These are phyloP conservation scores for Clupea harengus DNA, from an alignment of 2,113 vertebrate species.

Conservation along the genomic window DNA sequence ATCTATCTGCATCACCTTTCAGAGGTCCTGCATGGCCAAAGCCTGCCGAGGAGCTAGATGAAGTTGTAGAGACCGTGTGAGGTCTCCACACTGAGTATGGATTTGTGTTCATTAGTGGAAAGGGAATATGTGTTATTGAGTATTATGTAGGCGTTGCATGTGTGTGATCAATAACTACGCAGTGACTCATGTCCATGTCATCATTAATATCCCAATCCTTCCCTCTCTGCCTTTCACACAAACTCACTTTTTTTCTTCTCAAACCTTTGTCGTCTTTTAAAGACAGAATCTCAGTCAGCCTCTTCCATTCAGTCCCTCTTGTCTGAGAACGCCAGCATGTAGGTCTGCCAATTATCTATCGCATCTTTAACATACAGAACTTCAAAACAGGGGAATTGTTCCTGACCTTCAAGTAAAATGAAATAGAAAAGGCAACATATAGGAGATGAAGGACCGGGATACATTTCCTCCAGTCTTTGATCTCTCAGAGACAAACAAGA, in stretches of 20 bases:
- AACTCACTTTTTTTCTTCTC: neutral
- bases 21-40: neutral
- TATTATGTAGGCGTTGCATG: neutral
- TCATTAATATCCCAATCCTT: neutral
- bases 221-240: neutral
- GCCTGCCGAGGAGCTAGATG: neutral
- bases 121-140: neutral
- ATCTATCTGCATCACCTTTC: neutral
- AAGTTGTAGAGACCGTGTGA: neutral
- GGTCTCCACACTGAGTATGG: too few relatives aligned
- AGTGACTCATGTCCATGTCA: neutral
- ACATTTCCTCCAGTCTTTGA: neutral
- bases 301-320: neutral
- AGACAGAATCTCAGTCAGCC: neutral
- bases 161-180: neutral
- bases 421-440: neutral
- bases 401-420: neutral
- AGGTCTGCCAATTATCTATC: neutral
- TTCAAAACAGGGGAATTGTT: neutral
- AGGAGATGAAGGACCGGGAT: neutral
- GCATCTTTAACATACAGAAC: neutral
- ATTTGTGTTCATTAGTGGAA: neutral
- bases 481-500: neutral
- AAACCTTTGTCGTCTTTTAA: neutral
- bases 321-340: neutral